phyloP scores from a whole-genome alignment of 2,113 vertebrate genomes.

The Oncorhynchus nerka region DNA sequence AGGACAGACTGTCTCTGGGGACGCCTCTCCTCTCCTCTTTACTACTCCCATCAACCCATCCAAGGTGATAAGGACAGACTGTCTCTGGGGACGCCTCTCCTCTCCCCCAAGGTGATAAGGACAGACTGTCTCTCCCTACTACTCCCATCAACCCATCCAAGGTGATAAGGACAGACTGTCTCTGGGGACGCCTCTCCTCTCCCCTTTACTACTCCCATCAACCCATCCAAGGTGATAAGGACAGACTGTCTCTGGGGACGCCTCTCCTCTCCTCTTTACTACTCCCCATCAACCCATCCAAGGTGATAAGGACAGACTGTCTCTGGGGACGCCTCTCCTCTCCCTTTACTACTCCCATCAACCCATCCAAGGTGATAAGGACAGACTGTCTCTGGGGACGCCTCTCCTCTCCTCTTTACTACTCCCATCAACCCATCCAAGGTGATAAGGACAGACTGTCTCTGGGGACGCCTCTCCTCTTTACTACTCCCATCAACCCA shows the following conservation, averaged over 20 bases:
- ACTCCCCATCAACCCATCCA: constrained; percentile 9
- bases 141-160: constrained; percentile 10
- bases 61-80: constrained; percentile 33
- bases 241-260: too few relatives aligned
- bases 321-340: background rate
- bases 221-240: constrained; percentile 26
- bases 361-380: constrained; percentile 26
- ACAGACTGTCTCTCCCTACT: constrained; percentile 15
- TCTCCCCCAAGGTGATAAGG: constrained; percentile 26
- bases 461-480: constrained; percentile 2
- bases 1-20: too few relatives aligned
- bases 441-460: constrained; percentile 30
- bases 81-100: too few relatives aligned
- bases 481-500: constrained; percentile 10
- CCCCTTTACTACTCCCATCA: constrained; percentile 16
- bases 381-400: too few relatives aligned
- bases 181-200: background rate
- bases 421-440: constrained; percentile 10
- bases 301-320: constrained; percentile 35
- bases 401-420: constrained; percentile 7
- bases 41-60: constrained; percentile 10
- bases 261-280: constrained; percentile 7
- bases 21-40: constrained; percentile 2
- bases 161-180: constrained; percentile 35
- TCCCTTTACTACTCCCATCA: constrained; percentile 14